Evolutionary conservation across 2,113 vertebrate species (phyloP), one percentile per base, ranked within the genome.

Genomic region (Sigmodon hispidus): DNA sequence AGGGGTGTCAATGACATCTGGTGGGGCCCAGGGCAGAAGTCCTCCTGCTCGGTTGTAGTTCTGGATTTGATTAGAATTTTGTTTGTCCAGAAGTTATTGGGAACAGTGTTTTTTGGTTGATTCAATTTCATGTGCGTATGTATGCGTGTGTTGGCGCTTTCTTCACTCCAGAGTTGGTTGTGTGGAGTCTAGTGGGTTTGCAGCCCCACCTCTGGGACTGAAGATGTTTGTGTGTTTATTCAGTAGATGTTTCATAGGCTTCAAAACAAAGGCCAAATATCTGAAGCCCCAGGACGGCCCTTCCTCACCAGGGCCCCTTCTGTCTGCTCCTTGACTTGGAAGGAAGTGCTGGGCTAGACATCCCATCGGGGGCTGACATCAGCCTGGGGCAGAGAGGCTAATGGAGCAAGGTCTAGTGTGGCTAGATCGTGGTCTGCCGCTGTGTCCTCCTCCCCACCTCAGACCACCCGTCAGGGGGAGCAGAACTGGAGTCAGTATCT

Each of bases 21-120:
- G 26, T 73, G 36, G 3, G 5, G 92, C 88, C 43, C 4, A 16
- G 65, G 63, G 89, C 63, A 76, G 52, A 34, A 45, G 55, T 31
- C 79, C 76, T 55, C 7, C 34, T 48, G 16, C n/a, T 45, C 57
- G 17, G 15, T 65, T 22, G 4, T 2, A 22, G 95, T 55, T 94
- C 95, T 98, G 96, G 96, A 89, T 93, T 93, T 94, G 89, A 95
- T 98, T 93, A 93, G 70, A 83, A 55, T 81, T 95, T 84, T 92
- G 76, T 95, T 96, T 93, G 80, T 81, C 95, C 90, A 76, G 67
- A 96, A 77, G 83, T 94, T 80, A 73, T 70, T 90, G 50, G 89
- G 67, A 93, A 89, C 89, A 63, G 87, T 11, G 79, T 70, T 94
- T 89, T 70, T 70, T 34, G 67, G 93, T 83, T 91, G 92, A 86